Conservation (phyloP, 2,888 invertebrate genomes). For the Scaptomyza tumidula region DNA sequence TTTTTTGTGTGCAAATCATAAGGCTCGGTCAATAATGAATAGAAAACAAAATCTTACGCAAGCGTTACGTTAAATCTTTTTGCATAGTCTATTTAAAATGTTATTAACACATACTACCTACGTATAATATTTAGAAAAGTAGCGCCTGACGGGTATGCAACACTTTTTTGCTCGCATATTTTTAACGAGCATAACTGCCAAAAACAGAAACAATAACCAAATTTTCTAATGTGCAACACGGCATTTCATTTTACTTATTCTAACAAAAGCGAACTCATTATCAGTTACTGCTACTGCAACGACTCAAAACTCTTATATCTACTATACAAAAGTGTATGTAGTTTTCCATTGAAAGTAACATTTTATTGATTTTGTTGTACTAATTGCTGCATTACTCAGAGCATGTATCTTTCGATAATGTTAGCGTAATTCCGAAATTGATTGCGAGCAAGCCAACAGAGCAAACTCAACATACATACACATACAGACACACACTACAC, state of each 20-base stretch:
- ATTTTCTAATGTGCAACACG: constrained; percentile 5
- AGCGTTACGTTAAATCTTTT: constrained; percentile 15
- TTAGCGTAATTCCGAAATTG: constrained; percentile 39
- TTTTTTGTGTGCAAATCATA: constrained; percentile 28
- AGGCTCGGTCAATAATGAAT: constrained; percentile 19
- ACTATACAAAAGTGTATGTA: constrained; percentile 30
- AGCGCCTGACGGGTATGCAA: constrained; percentile 49
- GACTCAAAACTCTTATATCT: constrained; percentile 17
- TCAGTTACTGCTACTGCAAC: constrained; percentile 15
- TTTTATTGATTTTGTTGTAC: constrained; percentile 44
- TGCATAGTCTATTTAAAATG: constrained; percentile 25
- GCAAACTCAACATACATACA: constrained; percentile 12
- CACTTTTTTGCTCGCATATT: constrained; percentile 26
- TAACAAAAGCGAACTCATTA: constrained; percentile 23
- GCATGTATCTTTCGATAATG: constrained; percentile 42
- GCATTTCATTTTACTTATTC: constrained; percentile 25
- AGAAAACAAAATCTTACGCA: background rate
- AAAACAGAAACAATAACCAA: background rate
- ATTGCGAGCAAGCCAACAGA: constrained; percentile 48
- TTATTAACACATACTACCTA: constrained; percentile 6
- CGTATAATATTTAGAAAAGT: constrained; percentile 6
- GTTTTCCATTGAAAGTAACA: constrained; percentile 26
- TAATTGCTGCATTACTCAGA: constrained; percentile 41
- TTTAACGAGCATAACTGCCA: background rate
- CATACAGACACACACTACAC: background rate